phyloP scores from a whole-genome alignment of 30 jellyfish, hydroid and myxozoan genomes.

The Aurelia aurita complex sp. Pacific region DNA sequence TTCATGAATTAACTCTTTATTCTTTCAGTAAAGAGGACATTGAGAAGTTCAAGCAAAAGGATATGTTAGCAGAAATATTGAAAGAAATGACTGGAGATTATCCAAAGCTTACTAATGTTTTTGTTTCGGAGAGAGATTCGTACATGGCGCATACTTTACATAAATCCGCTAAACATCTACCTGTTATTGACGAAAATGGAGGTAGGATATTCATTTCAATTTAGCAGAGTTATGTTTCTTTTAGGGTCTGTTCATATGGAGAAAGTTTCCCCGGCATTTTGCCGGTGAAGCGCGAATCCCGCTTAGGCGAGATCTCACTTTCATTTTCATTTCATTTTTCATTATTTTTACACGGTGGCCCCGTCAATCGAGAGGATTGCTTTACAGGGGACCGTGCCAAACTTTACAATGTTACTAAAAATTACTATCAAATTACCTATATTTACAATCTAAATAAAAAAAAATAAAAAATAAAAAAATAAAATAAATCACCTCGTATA shows the following conservation, averaged over 20 bases:
- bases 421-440: no score
- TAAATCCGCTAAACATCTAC: conserved; percentile 66
- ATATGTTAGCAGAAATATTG: conserved; percentile 94
- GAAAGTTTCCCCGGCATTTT: background rate
- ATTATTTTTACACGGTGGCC: no score
- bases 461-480: no score
- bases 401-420: no score
- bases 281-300: background rate
- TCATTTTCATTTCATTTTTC: no score
- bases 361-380: no score
- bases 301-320: no score
- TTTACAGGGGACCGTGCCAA: no score
- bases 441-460: no score
- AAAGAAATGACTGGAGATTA: conserved; percentile 98
- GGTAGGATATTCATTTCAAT: conserved; percentile 18
- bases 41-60: conserved; percentile 93
- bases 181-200: conserved; percentile 69
- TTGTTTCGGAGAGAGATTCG: conserved; percentile 87
- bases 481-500: no score
- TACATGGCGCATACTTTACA: conserved; percentile 82
- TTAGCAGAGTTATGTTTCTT: background rate
- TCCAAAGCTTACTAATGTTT: conserved; percentile 87
- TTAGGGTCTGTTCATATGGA: background rate
- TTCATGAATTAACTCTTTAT: background rate
- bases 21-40: conserved; percentile 87